Percentiles rank a stretch among this genome's conserved stretches.
Evolutionary conservation across 2,113 vertebrate species (phyloP).

Genomic region (Terrapene triunguis): DNA sequence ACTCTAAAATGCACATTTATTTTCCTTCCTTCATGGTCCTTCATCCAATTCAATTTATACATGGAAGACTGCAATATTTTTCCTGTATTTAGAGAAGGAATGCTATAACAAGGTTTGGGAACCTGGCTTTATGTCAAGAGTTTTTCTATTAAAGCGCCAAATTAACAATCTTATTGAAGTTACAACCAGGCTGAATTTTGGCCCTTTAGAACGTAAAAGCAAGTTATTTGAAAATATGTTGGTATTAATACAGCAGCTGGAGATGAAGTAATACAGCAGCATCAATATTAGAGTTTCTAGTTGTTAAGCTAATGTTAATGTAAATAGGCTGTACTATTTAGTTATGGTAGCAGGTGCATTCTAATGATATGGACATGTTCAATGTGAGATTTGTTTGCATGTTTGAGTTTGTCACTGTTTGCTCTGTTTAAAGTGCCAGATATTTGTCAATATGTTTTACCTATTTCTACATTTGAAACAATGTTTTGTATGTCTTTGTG

Average conservation of each 20-base stretch:
- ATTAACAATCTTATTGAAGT: neutral
- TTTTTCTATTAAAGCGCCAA: neutral
- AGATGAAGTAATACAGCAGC: neutral
- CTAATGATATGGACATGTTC: neutral
- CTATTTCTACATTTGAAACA: neutral
- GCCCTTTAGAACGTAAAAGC: neutral
- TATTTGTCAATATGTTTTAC: neutral
- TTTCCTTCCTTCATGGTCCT: neutral
- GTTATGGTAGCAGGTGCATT: neutral
- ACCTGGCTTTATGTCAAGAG: neutral
- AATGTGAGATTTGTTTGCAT: neutral
- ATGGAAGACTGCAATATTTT: neutral
- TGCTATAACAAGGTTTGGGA: neutral
- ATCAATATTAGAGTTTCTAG: neutral
- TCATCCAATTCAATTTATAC: neutral
- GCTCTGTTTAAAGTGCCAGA: neutral
- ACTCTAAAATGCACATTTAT: neutral
- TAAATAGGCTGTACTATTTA: neutral
- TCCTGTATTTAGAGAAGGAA: neutral
- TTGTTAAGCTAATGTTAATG: neutral
- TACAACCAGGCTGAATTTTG: neutral
- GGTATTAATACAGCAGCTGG: neutral
- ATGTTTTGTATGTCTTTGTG: too few relatives aligned
- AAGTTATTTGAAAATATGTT: neutral
- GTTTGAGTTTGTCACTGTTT: neutral